phyloP scores from a whole-genome alignment of 2,113 vertebrate genomes.

The Cettia cetti region DNA sequence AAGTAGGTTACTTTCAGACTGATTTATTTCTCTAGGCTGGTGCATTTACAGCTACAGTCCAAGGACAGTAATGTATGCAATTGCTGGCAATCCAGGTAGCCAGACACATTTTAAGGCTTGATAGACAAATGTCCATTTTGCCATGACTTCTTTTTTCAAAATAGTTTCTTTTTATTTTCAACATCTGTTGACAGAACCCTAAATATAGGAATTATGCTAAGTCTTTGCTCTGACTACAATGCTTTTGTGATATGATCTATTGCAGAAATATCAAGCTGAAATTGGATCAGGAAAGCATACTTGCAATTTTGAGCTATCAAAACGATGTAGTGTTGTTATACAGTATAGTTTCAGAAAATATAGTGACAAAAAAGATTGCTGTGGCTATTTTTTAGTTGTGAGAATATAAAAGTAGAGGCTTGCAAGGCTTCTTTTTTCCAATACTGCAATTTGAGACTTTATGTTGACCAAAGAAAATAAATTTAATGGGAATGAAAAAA shows the following conservation, averaged over 20 bases:
- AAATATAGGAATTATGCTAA: slow-evolving; percentile 63
- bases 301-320: slow-evolving; percentile 66
- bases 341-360: slow-evolving; percentile 61
- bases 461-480: slow-evolving; percentile 15
- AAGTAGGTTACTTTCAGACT: slow-evolving; percentile 21
- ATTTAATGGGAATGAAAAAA: slow-evolving; percentile 11
- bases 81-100: neutral
- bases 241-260: slow-evolving; percentile 54
- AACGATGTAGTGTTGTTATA: slow-evolving; percentile 56
- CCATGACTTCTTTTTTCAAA: neutral
- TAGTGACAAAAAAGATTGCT: slow-evolving; percentile 50
- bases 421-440: slow-evolving; percentile 1
- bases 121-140: slow-evolving; percentile 31
- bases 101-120: neutral
- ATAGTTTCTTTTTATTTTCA: slow-evolving; percentile 39
- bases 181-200: slow-evolving; percentile 31
- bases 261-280: slow-evolving; percentile 58
- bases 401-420: slow-evolving; percentile 8
- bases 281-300: slow-evolving; percentile 64
- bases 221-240: slow-evolving; percentile 25
- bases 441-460: slow-evolving; percentile 40
- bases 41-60: neutral
- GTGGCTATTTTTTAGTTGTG: slow-evolving; percentile 44
- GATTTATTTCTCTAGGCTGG: slow-evolving; percentile 19
- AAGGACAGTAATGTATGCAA: neutral